A percentile compares a stretch with the other conserved stretches of the same genome.
phyloP scores from a whole-genome alignment of 1,140 invertebrate genomes.

The Hydropsyche tenuis region DNA sequence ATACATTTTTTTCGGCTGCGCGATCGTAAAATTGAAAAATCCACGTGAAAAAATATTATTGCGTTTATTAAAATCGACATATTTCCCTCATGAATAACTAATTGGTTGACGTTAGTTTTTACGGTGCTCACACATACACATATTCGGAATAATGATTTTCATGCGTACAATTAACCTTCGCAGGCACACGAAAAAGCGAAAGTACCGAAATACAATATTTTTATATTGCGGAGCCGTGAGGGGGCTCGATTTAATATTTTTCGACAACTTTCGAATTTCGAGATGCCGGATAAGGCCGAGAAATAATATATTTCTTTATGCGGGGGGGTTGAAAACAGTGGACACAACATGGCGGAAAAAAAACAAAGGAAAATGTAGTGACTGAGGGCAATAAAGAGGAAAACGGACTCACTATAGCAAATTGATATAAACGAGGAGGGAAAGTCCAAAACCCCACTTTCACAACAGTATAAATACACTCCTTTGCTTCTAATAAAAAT shows the following conservation, averaged over 20 bases:
- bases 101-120: constrained; percentile 15
- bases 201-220: too few species aligned
- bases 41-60: background rate
- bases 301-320: background rate
- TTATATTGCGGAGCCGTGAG: too few species aligned
- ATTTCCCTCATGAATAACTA: constrained; percentile 16
- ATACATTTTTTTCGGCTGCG: too few species aligned
- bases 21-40: constrained; percentile 1
- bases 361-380: constrained; percentile 17
- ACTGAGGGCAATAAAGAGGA: constrained; percentile 12
- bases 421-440: constrained; percentile 11
- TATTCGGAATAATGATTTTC: background rate
- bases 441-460: background rate
- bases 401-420: constrained; percentile 17
- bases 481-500: constrained; percentile 14
- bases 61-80: constrained; percentile 5
- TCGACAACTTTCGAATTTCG: constrained; percentile 6
- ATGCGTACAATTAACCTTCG: constrained; percentile 17
- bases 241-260: background rate
- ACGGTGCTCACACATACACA: background rate
- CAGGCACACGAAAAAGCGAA: too few species aligned
- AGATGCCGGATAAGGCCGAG: background rate
- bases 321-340: background rate
- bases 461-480: background rate
- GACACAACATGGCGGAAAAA: constrained; percentile 10